Evolutionary conservation across 2,888 invertebrate genomes (phyloP).

Genomic region (Volucella zonaria): DNA sequence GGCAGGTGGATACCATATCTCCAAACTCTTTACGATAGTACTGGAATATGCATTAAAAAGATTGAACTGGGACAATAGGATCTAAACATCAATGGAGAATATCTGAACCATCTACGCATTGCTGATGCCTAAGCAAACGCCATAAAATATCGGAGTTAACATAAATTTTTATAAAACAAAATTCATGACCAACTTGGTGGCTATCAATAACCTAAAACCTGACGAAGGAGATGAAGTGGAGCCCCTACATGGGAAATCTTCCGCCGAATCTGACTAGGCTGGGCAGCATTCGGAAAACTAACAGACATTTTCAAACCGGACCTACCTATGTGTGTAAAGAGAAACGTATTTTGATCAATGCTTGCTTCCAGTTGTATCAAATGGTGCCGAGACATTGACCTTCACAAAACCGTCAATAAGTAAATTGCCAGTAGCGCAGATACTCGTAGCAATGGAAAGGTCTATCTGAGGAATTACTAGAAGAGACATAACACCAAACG

Average conservation of each 20-base stretch:
- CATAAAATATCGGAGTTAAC: no score
- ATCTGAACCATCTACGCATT: no score
- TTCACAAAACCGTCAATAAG: background rate
- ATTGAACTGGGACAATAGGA: background rate
- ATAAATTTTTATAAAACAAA: background rate
- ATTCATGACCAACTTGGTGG: background rate
- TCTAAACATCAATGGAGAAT: background rate
- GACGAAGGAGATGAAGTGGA: background rate
- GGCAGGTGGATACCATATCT: background rate
- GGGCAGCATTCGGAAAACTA: background rate
- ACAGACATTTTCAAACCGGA: background rate
- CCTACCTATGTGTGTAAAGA: background rate
- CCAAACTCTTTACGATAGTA: background rate
- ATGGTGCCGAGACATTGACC: background rate
- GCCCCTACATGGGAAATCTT: background rate
- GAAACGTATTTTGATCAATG: background rate
- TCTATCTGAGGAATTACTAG: background rate
- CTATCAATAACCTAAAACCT: background rate
- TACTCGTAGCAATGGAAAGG: background rate
- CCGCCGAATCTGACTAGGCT: background rate
- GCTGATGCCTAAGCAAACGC: no score
- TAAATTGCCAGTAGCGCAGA: background rate
- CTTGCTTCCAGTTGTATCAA: background rate
- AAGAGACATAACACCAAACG: background rate
- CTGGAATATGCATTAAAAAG: background rate